Evolutionary conservation across 2,113 vertebrate species (phyloP).

Genomic region (Ptyas mucosa): DNA sequence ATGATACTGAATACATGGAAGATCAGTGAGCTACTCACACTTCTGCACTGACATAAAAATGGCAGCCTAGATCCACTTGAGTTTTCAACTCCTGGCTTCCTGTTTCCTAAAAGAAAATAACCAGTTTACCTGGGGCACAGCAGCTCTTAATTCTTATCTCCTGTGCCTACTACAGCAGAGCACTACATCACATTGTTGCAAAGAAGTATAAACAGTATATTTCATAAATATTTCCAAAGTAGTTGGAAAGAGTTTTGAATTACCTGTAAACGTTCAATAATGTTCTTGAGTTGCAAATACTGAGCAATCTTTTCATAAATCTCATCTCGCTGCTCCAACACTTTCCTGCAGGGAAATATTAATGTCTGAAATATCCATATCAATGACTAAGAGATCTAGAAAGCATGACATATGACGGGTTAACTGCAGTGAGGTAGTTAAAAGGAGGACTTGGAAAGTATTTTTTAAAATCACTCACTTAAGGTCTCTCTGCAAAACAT

Average conservation of each 20-base stretch:
- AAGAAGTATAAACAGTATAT: not conserved
- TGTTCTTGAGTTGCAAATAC: constrained; percentile 85
- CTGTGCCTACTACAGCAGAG: not conserved
- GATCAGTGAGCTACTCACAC: constrained; percentile 73
- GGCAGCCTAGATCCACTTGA: constrained; percentile 86
- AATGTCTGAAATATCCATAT: not conserved
- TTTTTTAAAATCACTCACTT: constrained; percentile 68
- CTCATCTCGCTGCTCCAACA: constrained; percentile 82
- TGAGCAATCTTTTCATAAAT: constrained; percentile 85
- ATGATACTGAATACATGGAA: too few relatives aligned
- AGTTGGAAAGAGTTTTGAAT: not conserved
- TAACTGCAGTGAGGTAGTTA: not conserved
- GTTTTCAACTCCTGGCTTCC: constrained; percentile 73
- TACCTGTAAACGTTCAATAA: constrained; percentile 83
- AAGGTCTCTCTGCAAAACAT: constrained; percentile 80
- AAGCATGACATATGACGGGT: not conserved
- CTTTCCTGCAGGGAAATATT: constrained; percentile 65
- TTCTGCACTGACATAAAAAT: constrained; percentile 85
- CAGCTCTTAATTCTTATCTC: not conserved
- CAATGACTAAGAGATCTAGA: not conserved
- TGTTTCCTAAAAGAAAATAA: constrained; percentile 65
- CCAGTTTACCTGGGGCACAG: not conserved
- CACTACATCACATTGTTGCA: not conserved
- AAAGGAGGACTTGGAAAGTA: not conserved
- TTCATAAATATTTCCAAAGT: too few relatives aligned